Conservation (phyloP, 2,797 vertebrate species). For the Rhincodon typus region DNA sequence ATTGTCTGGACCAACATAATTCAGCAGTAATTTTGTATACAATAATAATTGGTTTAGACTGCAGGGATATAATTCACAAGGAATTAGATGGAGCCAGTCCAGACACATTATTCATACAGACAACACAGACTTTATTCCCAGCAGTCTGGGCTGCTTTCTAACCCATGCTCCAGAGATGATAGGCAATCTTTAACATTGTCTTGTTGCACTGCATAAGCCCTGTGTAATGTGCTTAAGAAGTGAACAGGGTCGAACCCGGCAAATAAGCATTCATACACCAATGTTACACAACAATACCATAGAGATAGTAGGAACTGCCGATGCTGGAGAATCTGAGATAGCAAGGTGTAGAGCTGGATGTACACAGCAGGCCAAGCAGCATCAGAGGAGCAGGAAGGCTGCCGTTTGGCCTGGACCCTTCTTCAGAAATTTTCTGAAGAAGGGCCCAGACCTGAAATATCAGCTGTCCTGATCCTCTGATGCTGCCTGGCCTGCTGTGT, state of each 20-base stretch:
- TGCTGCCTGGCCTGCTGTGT: too few relatives aligned
- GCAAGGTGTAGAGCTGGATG: too few relatives aligned
- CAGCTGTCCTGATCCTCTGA: too few relatives aligned
- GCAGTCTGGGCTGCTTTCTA: background rate
- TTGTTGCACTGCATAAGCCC: background rate
- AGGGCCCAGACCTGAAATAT: too few relatives aligned
- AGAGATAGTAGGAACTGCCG: background rate
- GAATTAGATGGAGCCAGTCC: background rate
- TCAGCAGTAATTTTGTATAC: background rate
- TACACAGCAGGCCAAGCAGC: too few relatives aligned
- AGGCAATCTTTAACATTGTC: background rate
- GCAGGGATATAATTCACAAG: background rate
- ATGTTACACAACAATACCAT: background rate
- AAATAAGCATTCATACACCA: background rate
- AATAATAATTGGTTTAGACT: background rate
- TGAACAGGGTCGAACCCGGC: background rate
- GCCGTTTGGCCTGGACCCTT: too few relatives aligned
- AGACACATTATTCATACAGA: background rate
- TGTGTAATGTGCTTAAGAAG: background rate
- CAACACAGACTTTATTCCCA: background rate
- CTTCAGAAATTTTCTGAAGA: too few relatives aligned
- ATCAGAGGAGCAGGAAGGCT: too few relatives aligned
- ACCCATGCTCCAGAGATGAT: background rate
- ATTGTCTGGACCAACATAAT: background rate
- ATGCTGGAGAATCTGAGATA: too few relatives aligned